phyloP scores from a whole-genome alignment of 1,140 invertebrate species.

The Limonius californicus region DNA sequence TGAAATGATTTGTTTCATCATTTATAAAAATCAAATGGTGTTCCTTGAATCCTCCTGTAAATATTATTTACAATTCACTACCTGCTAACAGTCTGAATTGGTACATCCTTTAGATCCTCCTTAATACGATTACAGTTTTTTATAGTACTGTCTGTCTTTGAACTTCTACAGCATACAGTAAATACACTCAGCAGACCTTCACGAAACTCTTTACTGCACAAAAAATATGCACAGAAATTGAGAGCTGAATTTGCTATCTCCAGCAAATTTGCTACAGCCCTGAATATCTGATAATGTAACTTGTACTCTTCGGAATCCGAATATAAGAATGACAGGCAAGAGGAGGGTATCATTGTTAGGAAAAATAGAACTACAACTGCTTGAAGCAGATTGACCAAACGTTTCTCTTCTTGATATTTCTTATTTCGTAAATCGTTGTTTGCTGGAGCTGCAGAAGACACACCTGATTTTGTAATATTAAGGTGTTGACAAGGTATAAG shows the following conservation, averaged over 20 bases:
- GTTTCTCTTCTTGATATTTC: background rate
- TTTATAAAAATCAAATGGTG: too few species aligned
- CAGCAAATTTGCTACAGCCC: background rate
- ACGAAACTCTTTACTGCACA: conserved; percentile 1
- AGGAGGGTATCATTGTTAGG: background rate
- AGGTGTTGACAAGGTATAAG: too few species aligned
- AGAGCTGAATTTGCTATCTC: background rate
- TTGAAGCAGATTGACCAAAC: background rate
- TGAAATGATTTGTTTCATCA: too few species aligned
- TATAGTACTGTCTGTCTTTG: too few species aligned
- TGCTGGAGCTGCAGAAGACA: too few species aligned
- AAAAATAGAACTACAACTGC: background rate
- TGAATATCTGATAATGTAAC: background rate
- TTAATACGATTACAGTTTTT: too few species aligned
- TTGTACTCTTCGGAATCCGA: background rate
- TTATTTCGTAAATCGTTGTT: background rate
- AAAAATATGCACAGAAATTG: background rate
- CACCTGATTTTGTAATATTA: too few species aligned
- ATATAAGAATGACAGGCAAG: background rate
- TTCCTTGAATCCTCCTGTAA: too few species aligned
- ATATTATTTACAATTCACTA: too few species aligned
- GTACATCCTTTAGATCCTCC: too few species aligned
- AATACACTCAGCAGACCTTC: background rate
- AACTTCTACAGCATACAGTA: too few species aligned
- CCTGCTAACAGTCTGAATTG: too few species aligned